Conservation (phyloP, 2,113 vertebrate species). For the Tetrax tetrax region DNA sequence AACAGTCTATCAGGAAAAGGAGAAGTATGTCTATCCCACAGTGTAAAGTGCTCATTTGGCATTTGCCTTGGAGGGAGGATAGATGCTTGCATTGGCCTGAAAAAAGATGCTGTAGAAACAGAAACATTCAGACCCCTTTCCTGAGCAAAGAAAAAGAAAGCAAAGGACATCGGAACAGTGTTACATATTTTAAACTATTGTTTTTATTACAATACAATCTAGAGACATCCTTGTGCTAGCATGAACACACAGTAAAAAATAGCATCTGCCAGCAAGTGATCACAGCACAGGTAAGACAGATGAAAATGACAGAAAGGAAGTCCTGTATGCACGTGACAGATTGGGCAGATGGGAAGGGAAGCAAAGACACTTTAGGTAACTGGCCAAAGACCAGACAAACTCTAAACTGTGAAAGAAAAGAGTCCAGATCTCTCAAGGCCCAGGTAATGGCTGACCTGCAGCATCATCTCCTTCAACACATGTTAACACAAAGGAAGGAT, state of each 20-base stretch:
- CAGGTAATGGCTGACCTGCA: background rate
- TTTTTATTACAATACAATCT: background rate
- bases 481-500: background rate
- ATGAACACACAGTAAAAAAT: background rate
- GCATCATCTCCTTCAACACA: background rate
- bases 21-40: background rate
- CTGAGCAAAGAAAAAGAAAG: background rate
- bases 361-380: background rate
- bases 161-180: background rate
- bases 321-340: background rate
- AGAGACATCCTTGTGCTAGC: background rate
- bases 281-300: background rate
- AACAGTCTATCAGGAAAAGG: background rate
- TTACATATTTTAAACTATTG: background rate
- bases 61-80: background rate
- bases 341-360: background rate
- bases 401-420: background rate
- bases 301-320: constrained; percentile 24
- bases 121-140: background rate
- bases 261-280: background rate
- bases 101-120: background rate
- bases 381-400: background rate
- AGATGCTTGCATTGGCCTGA: background rate
- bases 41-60: background rate
- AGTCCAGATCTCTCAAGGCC: background rate